Percentiles rank a stretch among this genome's conserved stretches.
phyloP scores from a whole-genome alignment of 2,113 vertebrate species.

The Motacilla alba region DNA sequence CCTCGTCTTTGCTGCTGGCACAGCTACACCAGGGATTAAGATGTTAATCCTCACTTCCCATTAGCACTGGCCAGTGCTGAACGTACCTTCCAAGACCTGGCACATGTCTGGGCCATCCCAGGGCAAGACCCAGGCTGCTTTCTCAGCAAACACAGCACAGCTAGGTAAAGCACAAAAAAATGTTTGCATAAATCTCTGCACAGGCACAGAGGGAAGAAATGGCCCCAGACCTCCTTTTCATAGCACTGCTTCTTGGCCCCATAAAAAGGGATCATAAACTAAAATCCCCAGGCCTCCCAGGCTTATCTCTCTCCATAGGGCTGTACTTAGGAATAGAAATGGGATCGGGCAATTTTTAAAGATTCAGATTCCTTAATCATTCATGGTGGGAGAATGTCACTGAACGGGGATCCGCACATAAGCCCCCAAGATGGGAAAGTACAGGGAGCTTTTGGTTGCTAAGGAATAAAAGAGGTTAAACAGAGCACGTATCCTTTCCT shows the following conservation, averaged over 20 bases:
- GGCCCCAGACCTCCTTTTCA: neutral
- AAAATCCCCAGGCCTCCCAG: slow-evolving; percentile 9
- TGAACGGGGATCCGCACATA: slow-evolving; percentile 31
- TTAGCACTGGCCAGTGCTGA: neutral
- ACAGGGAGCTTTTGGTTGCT: slow-evolving; percentile 51
- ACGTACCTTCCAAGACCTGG: neutral
- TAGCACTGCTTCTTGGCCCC: neutral
- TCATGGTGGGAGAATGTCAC: slow-evolving; percentile 63
- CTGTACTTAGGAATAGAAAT: slow-evolving; percentile 53
- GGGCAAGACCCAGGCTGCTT: neutral
- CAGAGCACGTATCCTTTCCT: slow-evolving; percentile 15
- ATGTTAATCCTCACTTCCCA: neutral
- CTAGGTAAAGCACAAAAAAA: neutral
- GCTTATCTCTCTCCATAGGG: neutral
- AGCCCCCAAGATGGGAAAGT: slow-evolving; percentile 63
- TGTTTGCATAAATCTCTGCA: neutral
- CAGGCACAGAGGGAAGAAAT: neutral
- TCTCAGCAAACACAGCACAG: neutral
- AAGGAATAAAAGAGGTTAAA: slow-evolving; percentile 63
- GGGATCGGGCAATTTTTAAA: slow-evolving; percentile 62
- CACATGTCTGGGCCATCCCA: neutral
- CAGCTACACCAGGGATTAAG: neutral
- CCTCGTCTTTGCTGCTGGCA: neutral
- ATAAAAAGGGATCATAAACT: slow-evolving; percentile 37
- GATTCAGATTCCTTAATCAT: slow-evolving; percentile 64